These are phyloP conservation scores for Halichondria panicea DNA, from an alignment of 37 sponge, comb jelly and placozoan species.

Conservation along the genomic window DNA sequence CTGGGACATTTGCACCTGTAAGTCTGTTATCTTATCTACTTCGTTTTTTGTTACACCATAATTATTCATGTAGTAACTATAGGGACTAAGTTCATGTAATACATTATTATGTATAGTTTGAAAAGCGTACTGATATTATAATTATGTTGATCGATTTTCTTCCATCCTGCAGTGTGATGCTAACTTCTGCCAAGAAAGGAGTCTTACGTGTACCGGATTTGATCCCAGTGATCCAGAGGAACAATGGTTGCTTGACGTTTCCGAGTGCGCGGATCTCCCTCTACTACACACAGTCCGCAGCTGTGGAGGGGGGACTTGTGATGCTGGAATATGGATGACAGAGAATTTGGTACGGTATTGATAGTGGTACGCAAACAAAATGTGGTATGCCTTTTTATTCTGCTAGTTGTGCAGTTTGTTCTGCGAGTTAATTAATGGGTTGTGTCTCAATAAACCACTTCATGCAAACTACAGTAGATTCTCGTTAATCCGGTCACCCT, in stretches of 20 bases:
- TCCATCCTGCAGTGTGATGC: background rate
- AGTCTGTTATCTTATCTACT: no score
- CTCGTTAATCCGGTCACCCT: no score
- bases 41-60: no score
- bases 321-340: background rate
- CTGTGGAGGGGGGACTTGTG: no score
- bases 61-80: background rate
- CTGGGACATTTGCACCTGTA: background rate
- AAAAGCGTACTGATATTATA: no score
- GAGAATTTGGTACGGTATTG: background rate
- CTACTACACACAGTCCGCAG: conserved; percentile 8
- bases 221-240: background rate
- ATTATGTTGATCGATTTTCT: background rate
- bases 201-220: conserved; percentile 3
- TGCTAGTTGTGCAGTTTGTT: background rate
- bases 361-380: background rate
- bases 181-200: conserved; percentile 4
- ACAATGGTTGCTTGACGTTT: background rate
- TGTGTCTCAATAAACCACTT: background rate
- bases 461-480: background rate
- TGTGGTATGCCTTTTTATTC: background rate
- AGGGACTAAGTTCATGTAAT: background rate
- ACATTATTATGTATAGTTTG: no score
- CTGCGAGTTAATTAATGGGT: background rate
- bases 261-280: background rate